These are phyloP conservation scores for Eubasilissa regina DNA, from an alignment of 1,140 invertebrate genomes.

Conservation along the genomic window DNA sequence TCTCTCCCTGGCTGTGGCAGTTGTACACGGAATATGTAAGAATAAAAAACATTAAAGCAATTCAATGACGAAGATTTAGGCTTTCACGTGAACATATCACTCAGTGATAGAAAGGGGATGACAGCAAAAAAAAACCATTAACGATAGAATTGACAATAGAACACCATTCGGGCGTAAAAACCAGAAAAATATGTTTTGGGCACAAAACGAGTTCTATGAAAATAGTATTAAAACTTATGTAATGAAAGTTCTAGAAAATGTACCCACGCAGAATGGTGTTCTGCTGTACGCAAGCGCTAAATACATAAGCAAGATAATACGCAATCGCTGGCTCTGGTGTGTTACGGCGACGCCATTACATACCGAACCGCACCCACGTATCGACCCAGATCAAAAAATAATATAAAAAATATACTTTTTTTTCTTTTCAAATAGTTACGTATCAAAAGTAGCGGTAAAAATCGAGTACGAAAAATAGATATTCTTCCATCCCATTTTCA, in stretches of 20 bases:
- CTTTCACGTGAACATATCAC: conserved; percentile 19
- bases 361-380: conserved; percentile 5
- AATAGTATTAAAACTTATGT: not conserved
- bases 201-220: not conserved
- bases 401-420: not conserved
- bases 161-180: too few species aligned
- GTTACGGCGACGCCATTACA: not conserved
- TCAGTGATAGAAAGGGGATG: conserved; percentile 5
- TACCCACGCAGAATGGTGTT: not conserved
- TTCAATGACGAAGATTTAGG: conserved; percentile 9
- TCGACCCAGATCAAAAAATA: not conserved
- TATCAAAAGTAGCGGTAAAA: not conserved
- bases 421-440: not conserved
- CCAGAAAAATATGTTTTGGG: not conserved
- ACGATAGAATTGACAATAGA: not conserved
- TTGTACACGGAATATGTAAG: conserved; percentile 3
- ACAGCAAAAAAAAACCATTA: conserved; percentile 8
- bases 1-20: not conserved
- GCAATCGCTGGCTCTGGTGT: conserved; percentile 12
- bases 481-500: not conserved
- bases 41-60: conserved; percentile 21
- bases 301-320: not conserved
- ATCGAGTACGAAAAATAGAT: not conserved
- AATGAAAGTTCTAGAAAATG: not conserved
- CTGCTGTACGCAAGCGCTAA: conserved; percentile 31